phyloP scores from a whole-genome alignment of 2,888 invertebrate genomes.

The Andrena fulva region DNA sequence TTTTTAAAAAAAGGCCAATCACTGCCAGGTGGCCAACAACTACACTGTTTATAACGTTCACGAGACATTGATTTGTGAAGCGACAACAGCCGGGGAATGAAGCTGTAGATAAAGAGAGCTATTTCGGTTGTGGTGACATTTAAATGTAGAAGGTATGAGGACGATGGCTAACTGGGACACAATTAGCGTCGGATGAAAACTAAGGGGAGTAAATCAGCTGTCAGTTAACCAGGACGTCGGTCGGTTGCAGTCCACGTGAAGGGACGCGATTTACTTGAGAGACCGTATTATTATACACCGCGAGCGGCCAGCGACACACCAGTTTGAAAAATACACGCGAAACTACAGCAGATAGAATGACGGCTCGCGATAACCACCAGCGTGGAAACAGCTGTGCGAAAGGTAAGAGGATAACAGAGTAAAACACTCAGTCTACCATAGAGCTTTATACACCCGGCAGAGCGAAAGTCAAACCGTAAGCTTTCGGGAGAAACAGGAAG shows the following conservation, averaged over 20 bases:
- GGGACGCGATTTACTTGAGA: constrained; percentile 1
- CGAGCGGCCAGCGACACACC: not conserved
- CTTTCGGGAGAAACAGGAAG: constrained; percentile 61
- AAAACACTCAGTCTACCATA: constrained; percentile 72
- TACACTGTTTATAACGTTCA: too few relatives aligned
- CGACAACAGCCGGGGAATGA: too few relatives aligned
- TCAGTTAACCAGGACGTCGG: not conserved
- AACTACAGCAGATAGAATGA: constrained; percentile 47
- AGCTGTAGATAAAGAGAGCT: too few relatives aligned
- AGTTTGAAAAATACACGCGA: constrained; percentile 24
- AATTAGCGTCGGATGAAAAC: not conserved
- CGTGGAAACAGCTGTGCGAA: constrained; percentile 60
- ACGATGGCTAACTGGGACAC: too few relatives aligned
- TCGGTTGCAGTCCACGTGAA: not conserved
- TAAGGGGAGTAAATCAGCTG: not conserved
- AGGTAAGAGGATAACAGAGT: constrained; percentile 76
- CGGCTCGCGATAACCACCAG: constrained; percentile 45
- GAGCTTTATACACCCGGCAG: constrained; percentile 58
- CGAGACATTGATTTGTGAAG: too few relatives aligned
- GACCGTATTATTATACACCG: not conserved
- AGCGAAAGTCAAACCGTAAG: constrained; percentile 70
- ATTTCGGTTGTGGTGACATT: too few relatives aligned
- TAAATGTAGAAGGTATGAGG: too few relatives aligned
- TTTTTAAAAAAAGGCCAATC: too few relatives aligned
- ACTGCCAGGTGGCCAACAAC: too few relatives aligned